These are phyloP conservation scores for Ifrita kowaldi DNA, from an alignment of 2,113 vertebrate species.

Conservation along the genomic window DNA sequence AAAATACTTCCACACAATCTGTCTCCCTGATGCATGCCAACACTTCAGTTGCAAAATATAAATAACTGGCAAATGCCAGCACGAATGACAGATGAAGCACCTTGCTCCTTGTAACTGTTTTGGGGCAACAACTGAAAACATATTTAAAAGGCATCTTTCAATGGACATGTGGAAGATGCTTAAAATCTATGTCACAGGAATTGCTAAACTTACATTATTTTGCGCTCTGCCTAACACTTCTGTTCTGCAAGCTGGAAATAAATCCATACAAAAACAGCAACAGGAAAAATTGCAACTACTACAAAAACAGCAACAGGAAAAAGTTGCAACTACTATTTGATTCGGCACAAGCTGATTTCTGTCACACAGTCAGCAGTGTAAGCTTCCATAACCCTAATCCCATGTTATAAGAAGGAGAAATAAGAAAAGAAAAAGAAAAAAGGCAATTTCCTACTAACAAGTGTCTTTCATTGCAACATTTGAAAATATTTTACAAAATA, in stretches of 20 bases:
- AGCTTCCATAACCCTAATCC: background rate
- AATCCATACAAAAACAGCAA: background rate
- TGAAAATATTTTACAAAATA: background rate
- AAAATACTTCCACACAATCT: background rate
- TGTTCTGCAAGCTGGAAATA: background rate
- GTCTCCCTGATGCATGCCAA: background rate
- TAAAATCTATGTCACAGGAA: background rate
- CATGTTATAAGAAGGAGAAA: background rate
- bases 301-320: background rate
- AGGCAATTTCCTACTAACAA: background rate
- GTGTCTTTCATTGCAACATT: background rate
- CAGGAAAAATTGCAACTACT: background rate
- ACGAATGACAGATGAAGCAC: background rate
- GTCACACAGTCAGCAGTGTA: background rate
- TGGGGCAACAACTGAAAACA: background rate
- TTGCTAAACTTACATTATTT: background rate
- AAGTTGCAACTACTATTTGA: background rate
- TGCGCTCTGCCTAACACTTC: background rate
- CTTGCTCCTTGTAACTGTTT: background rate
- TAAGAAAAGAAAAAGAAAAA: background rate
- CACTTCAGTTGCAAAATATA: background rate
- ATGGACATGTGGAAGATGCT: background rate
- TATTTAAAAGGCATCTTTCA: background rate
- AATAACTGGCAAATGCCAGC: background rate
- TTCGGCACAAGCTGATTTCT: background rate